Evolutionary conservation across 2,113 vertebrate genomes (phyloP), one percentile per base, ranked within the genome.

Genomic region (Odontesthes bonariensis): DNA sequence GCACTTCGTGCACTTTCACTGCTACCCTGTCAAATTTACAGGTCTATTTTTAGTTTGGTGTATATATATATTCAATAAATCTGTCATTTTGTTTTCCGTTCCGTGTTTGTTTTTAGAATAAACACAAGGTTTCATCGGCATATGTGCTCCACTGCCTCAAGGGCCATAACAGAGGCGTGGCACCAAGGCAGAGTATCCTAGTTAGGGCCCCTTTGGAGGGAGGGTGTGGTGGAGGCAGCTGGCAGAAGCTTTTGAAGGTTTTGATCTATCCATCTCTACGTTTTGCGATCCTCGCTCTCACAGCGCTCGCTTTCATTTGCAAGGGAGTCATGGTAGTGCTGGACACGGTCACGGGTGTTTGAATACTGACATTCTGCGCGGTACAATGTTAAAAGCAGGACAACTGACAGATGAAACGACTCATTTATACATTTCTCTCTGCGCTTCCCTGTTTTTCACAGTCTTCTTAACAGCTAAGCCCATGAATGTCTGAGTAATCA

Each of bases 211-310:
- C 49, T 53, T 67, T 55, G 73, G 42, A 75, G 8, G 52, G 51
- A 71, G 77, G 84, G 82, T 62, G 66, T 72, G 84, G 73, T 74
- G 4, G 35, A 64, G 31, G 68, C 79, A 83, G 84, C 82, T 88
- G 81, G 61, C 63, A 82, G 57, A 13, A 49, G 61, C 55, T 76
- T 79, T 65, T 10, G 27, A 58, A 70, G 62, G 72, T 73, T 86
- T 89, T 88, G 71, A 89, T 76, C 66, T 85, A 57, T 40, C 57
- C 60, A 59, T 85, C 27, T 40, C 23, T 40, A 35, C 9, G 51
- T 62, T 73, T 76, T 86, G 40, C 82, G 81, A 85, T 82, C 83
- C 72, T 84, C 86, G 81, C 73, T 71, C 27, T 60, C 55, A 35
- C 14, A 53, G 40, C 64, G 66, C 65, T 61, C 62, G 35, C 22